phyloP scores from a whole-genome alignment of 35 echinoderm and acorn worm genomes.

The Lytechinus variegatus region DNA sequence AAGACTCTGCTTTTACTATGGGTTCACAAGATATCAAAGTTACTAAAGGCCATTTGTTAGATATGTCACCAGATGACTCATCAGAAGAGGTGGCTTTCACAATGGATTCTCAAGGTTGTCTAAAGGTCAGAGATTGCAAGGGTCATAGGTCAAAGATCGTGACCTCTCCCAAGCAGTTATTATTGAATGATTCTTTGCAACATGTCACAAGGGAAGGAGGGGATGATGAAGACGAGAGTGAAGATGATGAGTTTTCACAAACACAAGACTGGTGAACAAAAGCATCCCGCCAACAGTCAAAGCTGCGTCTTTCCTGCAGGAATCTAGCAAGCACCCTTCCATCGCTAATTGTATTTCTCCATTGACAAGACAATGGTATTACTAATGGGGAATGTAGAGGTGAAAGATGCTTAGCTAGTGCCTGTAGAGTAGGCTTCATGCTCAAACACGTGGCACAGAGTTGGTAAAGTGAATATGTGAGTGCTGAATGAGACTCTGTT shows the following conservation, averaged over 20 bases:
- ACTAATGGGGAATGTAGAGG: no score
- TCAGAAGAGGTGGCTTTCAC: neutral
- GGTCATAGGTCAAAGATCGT: neutral
- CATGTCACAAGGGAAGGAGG: neutral
- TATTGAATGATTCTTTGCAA: neutral
- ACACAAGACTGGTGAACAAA: neutral
- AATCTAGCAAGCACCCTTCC: no score
- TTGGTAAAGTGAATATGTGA: no score
- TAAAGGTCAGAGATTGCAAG: neutral
- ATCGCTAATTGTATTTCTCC: no score
- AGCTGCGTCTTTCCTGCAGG: no score
- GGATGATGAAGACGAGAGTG: neutral
- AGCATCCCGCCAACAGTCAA: no score
- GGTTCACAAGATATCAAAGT: neutral
- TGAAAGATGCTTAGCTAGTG: no score
- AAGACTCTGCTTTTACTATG: neutral
- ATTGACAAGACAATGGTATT: no score
- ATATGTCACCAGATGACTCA: neutral
- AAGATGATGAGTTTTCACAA: neutral
- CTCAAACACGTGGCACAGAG: no score
- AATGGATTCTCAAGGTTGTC: neutral
- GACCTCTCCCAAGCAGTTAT: neutral
- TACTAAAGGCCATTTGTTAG: neutral
- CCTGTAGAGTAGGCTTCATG: no score
- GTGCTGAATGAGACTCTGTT: no score